Evolutionary conservation across 2,888 invertebrate genomes (phyloP).

Genomic region (Euzetes globulus): DNA sequence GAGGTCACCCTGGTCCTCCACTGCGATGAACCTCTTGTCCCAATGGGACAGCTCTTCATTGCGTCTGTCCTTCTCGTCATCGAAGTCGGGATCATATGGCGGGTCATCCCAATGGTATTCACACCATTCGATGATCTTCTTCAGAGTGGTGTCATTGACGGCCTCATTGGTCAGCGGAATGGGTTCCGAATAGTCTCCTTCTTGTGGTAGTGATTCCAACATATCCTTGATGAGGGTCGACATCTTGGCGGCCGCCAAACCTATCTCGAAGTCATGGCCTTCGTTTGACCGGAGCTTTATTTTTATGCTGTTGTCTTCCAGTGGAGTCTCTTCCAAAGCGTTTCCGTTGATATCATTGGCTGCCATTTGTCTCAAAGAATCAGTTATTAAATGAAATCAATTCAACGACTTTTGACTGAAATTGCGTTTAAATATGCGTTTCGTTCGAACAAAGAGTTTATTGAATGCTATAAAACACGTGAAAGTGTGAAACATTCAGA

Average conservation of each 20-base stretch:
- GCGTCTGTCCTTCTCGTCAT: constrained; percentile 8
- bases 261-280: background rate
- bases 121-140: constrained; percentile 14
- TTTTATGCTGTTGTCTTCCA: background rate
- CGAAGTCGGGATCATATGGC: constrained; percentile 9
- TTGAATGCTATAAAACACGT: no score
- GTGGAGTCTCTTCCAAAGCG: background rate
- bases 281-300: background rate
- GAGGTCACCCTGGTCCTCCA: background rate
- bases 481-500: no score
- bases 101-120: constrained; percentile 24
- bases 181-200: background rate
- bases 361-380: no score
- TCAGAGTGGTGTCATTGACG: background rate
- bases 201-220: background rate
- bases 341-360: no score
- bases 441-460: no score
- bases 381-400: no score
- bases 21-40: constrained; percentile 16
- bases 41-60: constrained; percentile 20
- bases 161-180: constrained; percentile 5
- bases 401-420: no score
- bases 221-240: background rate
- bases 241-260: constrained; percentile 2
- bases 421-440: no score